phyloP scores from a whole-genome alignment of 2,113 vertebrate genomes.

The Castor canadensis region DNA sequence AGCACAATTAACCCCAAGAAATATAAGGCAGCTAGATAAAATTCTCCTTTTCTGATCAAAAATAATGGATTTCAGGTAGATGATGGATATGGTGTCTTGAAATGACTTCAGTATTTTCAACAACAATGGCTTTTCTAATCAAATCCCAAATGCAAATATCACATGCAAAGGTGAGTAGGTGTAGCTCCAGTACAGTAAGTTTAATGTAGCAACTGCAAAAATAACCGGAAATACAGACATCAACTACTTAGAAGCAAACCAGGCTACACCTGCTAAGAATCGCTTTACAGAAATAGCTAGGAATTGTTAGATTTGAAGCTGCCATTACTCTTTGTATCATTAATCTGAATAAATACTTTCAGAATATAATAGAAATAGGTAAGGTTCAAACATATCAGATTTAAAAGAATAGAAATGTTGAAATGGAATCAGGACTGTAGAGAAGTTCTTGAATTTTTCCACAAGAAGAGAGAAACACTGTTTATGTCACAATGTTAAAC shows the following conservation, averaged over 20 bases:
- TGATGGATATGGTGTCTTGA: neutral
- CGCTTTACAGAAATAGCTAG: neutral
- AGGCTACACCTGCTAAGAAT: neutral
- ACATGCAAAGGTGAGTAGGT: neutral
- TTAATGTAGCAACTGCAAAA: neutral
- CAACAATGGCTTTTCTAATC: neutral
- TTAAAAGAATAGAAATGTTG: neutral
- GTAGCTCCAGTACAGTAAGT: neutral
- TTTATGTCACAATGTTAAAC: neutral
- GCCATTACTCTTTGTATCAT: neutral
- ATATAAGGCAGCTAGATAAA: neutral
- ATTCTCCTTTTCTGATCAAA: neutral
- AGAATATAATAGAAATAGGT: neutral
- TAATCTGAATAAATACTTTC: conserved; percentile 37
- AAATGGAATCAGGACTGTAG: neutral
- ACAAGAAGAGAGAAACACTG: neutral
- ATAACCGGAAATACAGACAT: neutral
- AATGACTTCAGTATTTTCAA: conserved; percentile 6
- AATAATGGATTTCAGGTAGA: neutral
- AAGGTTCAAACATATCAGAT: neutral
- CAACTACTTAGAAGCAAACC: neutral
- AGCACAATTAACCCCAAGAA: neutral
- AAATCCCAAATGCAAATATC: neutral
- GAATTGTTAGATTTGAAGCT: neutral
- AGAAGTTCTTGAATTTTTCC: conserved; percentile 8